A percentile compares a stretch with the other conserved stretches of the same genome.
These are phyloP conservation scores for Standfussiana lucernea DNA, from an alignment of 2,888 invertebrate genomes.

Conservation along the genomic window DNA sequence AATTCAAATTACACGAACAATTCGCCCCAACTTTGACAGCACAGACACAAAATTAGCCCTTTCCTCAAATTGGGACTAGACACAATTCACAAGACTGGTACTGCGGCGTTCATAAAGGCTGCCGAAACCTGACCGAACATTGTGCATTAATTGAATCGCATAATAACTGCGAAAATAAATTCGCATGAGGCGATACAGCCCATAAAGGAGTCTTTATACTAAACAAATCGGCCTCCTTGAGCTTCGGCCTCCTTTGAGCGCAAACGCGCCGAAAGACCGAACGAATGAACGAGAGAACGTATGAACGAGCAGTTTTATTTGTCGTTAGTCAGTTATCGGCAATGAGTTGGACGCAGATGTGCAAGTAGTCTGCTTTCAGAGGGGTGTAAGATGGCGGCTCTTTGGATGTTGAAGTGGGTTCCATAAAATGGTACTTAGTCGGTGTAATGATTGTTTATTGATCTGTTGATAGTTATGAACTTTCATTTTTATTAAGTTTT, in stretches of 20 bases:
- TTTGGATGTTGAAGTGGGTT: slow-evolving; percentile 20
- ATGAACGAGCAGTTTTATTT: slow-evolving; percentile 84
- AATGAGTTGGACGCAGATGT: slow-evolving; percentile 75
- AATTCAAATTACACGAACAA: slow-evolving; percentile 19
- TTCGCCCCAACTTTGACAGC: not conserved
- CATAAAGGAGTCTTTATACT: slow-evolving; percentile 89
- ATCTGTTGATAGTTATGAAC: slow-evolving; percentile 17
- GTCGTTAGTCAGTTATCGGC: slow-evolving; percentile 79
- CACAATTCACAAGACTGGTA: slow-evolving; percentile 60
- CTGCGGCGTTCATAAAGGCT: slow-evolving; percentile 65
- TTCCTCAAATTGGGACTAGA: slow-evolving; percentile 57
- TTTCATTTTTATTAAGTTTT: slow-evolving; percentile 27
- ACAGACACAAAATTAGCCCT: slow-evolving; percentile 23
- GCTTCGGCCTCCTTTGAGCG: slow-evolving; percentile 87
- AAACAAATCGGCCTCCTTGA: slow-evolving; percentile 89
- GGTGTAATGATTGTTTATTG: slow-evolving; percentile 44
- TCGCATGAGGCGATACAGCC: slow-evolving; percentile 84
- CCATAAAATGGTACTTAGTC: slow-evolving; percentile 34
- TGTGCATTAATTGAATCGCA: slow-evolving; percentile 89
- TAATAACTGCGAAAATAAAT: slow-evolving; percentile 87
- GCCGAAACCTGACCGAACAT: slow-evolving; percentile 83
- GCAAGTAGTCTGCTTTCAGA: slow-evolving; percentile 60
- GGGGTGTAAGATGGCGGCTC: slow-evolving; percentile 61
- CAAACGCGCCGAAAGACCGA: slow-evolving; percentile 82
- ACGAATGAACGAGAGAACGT: slow-evolving; percentile 75